phyloP scores from a whole-genome alignment of 2,113 vertebrate species.

The Nothoprocta pentlandii region DNA sequence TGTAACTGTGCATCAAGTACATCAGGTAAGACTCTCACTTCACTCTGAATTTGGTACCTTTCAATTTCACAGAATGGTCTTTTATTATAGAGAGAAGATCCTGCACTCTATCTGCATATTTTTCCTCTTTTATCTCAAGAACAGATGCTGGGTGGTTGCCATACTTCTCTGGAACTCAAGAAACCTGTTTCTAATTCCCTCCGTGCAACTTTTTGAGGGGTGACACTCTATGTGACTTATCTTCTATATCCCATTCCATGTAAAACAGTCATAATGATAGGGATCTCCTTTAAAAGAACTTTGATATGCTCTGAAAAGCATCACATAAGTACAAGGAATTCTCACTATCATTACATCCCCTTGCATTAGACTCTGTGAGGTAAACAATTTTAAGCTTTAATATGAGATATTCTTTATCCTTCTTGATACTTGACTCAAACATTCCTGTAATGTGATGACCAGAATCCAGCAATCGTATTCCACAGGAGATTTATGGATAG shows the following conservation, averaged over 20 bases:
- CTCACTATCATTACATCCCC: not conserved
- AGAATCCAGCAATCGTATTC: not conserved
- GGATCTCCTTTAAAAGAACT: not conserved
- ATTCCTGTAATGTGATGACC: not conserved
- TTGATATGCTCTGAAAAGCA: not conserved
- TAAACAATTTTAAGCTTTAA: not conserved
- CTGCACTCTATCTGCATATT: rapidly evolving
- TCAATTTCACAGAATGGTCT: not conserved
- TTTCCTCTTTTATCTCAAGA: not conserved
- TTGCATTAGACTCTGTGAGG: not conserved
- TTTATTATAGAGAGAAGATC: not conserved
- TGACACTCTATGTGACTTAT: not conserved
- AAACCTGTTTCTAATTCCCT: not conserved
- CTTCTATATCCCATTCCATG: not conserved
- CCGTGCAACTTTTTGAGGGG: not conserved
- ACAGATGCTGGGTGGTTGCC: not conserved
- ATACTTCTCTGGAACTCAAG: not conserved
- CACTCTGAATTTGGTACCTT: not conserved
- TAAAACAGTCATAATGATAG: not conserved
- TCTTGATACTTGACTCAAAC: not conserved
- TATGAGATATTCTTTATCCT: not conserved
- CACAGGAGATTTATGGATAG: not conserved
- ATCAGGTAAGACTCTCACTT: not conserved
- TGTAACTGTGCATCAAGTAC: no score
- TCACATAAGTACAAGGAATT: not conserved